Percentiles rank a stretch among this genome's conserved stretches.
These are phyloP conservation scores for Vidua chalybeata DNA, from an alignment of 2,113 vertebrate genomes.

Conservation along the genomic window DNA sequence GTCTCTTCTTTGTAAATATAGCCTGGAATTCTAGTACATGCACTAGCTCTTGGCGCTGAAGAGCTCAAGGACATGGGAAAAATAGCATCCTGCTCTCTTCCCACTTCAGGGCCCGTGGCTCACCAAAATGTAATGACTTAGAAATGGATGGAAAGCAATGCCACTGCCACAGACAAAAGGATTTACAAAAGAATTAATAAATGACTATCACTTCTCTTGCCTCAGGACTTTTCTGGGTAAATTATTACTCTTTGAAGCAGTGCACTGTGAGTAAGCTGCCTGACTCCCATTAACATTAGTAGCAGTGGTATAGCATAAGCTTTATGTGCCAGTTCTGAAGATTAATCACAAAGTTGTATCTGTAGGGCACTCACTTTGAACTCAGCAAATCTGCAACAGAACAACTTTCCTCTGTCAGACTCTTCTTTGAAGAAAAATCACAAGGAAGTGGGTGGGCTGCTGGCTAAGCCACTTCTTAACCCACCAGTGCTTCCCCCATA, in stretches of 20 bases:
- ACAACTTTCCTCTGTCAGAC: slow-evolving; percentile 34
- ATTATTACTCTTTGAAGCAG: slow-evolving; percentile 51
- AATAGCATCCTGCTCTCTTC: not conserved
- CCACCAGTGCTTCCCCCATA: not conserved
- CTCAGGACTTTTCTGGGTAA: slow-evolving; percentile 17
- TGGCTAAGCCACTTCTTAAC: not conserved
- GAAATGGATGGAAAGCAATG: not conserved
- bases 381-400: slow-evolving; percentile 28
- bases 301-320: not conserved
- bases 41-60: not conserved
- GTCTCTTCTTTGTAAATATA: not conserved
- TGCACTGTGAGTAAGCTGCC: slow-evolving; percentile 38
- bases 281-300: slow-evolving; percentile 45
- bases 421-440: slow-evolving; percentile 45
- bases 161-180: slow-evolving; percentile 10
- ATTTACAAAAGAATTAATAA: slow-evolving; percentile 38
- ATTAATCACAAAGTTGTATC: slow-evolving; percentile 40
- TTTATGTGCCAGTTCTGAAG: not conserved
- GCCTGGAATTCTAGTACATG: not conserved
- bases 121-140: not conserved
- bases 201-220: not conserved
- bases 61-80: not conserved
- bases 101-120: not conserved
- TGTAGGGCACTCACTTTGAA: slow-evolving; percentile 37
- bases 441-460: slow-evolving; percentile 27